These are phyloP conservation scores for Athalia rosae DNA, from an alignment of 2,888 invertebrate genomes.

Conservation along the genomic window DNA sequence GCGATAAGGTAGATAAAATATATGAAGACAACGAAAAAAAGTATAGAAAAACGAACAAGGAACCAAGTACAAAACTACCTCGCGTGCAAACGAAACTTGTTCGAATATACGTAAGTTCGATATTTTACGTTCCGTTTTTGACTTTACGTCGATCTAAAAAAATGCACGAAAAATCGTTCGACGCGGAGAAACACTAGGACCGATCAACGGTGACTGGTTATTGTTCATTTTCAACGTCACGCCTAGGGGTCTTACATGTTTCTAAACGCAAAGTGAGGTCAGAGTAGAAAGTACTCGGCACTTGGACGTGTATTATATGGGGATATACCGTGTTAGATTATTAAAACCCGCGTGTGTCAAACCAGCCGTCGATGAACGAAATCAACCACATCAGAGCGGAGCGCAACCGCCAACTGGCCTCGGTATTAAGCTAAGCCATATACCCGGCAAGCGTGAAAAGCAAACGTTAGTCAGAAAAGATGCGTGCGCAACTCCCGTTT, in stretches of 20 bases:
- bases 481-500: conserved; percentile 27
- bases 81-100: no score
- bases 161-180: neutral
- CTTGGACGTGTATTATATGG: conserved; percentile 52
- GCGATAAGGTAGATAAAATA: no score
- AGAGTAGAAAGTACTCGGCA: conserved; percentile 65
- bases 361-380: neutral
- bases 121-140: no score
- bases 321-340: neutral
- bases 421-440: neutral
- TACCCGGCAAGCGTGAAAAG: conserved; percentile 39
- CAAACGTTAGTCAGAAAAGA: conserved; percentile 29
- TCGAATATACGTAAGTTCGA: no score
- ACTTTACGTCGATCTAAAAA: no score
- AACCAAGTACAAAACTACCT: no score
- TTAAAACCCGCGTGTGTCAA: conserved; percentile 37
- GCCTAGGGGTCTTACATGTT: conserved; percentile 34
- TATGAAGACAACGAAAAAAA: no score
- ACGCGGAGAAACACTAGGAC: conserved; percentile 6
- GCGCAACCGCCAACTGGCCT: conserved; percentile 46
- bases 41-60: no score
- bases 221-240: conserved; percentile 38
- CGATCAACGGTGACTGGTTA: conserved; percentile 4
- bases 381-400: conserved; percentile 36
- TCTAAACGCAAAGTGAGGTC: conserved; percentile 57